Evolutionary conservation across 2,888 invertebrate species (phyloP).

Genomic region (Diarsia brunnea): DNA sequence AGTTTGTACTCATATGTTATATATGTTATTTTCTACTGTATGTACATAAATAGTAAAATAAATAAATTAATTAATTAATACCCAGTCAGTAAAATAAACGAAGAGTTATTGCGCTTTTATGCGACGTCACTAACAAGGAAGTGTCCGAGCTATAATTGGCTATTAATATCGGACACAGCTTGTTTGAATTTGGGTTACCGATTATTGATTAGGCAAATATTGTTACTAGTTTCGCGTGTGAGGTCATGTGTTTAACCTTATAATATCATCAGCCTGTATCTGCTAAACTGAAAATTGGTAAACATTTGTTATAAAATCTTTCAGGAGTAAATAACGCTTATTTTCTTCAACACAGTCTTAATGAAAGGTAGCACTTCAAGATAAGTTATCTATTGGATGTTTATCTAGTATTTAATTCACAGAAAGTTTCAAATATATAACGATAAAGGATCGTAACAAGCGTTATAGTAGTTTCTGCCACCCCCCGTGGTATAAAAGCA

Average conservation of each 20-base stretch:
- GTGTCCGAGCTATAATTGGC: conserved; percentile 39
- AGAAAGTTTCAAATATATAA: neutral
- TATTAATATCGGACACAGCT: conserved; percentile 41
- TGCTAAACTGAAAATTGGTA: neutral
- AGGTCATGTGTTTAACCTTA: neutral
- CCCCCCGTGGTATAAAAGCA: neutral
- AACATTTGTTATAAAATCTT: neutral
- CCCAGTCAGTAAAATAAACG: neutral
- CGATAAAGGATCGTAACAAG: neutral
- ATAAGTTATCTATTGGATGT: neutral
- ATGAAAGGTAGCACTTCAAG: neutral
- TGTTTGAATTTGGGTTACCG: conserved; percentile 29
- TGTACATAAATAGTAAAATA: too few relatives aligned
- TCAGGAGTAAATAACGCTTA: neutral
- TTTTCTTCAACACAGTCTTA: neutral
- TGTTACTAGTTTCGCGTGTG: conserved; percentile 10
- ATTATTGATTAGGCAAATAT: conserved; percentile 38
- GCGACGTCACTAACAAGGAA: conserved; percentile 1
- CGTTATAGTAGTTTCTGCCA: neutral
- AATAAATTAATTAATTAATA: too few relatives aligned
- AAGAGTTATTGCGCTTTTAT: neutral
- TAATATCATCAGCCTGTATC: neutral
- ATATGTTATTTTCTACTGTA: too few relatives aligned
- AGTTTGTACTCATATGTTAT: too few relatives aligned
- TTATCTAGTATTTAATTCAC: neutral